A percentile compares a stretch with the other conserved stretches of the same genome.
phyloP scores from a whole-genome alignment of 2,888 invertebrate species.

The Phrixothrix hirtus region DNA sequence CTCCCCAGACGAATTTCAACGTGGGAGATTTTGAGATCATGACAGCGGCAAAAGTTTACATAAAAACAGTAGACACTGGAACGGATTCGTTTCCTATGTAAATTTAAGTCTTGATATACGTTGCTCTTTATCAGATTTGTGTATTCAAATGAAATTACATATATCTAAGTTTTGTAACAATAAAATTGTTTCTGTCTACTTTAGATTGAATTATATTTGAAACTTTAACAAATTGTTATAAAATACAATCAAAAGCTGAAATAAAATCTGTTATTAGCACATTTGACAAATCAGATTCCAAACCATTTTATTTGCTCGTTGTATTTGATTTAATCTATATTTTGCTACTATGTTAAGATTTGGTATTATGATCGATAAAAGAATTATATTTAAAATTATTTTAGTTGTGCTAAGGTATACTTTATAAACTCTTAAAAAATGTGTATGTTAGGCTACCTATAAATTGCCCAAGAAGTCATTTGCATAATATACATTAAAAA shows the following conservation, averaged over 20 bases:
- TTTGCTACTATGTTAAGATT: no score
- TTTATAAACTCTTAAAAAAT: no score
- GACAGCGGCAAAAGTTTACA: slow-evolving; percentile 41
- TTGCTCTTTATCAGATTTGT: slow-evolving; percentile 49
- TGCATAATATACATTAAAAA: no score
- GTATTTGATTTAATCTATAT: no score
- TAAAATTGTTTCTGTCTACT: slow-evolving; percentile 46
- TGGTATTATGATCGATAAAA: no score
- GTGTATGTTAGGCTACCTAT: no score
- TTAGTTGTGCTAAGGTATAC: no score
- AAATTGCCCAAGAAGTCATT: no score
- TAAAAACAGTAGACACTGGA: slow-evolving; percentile 43
- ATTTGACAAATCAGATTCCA: slow-evolving; percentile 7
- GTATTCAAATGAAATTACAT: slow-evolving; percentile 46
- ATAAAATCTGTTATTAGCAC: slow-evolving; percentile 7
- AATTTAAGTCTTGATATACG: slow-evolving; percentile 51
- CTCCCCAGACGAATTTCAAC: slow-evolving; percentile 41
- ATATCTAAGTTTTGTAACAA: slow-evolving; percentile 50
- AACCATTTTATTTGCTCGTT: not conserved
- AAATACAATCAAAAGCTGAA: slow-evolving; percentile 24
- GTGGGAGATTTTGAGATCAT: slow-evolving; percentile 50
- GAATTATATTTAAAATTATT: no score
- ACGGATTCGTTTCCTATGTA: slow-evolving; percentile 50
- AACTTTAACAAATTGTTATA: slow-evolving; percentile 54
- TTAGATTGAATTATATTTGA: slow-evolving; percentile 52